Evolutionary conservation across 2,888 invertebrate genomes (phyloP).

Genomic region (Lacanobia wlatinum): DNA sequence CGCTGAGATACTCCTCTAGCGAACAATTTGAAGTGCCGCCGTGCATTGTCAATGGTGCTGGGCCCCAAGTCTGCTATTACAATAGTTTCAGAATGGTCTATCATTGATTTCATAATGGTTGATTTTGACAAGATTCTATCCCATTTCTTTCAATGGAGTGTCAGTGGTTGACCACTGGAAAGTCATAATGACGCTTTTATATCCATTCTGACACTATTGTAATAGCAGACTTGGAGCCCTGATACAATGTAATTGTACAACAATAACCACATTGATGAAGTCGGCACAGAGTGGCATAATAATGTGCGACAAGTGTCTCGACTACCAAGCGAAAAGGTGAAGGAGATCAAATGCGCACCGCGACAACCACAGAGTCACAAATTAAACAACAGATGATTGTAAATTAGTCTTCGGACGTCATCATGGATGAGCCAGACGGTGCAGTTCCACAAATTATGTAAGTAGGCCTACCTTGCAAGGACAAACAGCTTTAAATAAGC

Average conservation of each 20-base stretch:
- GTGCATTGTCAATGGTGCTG: background rate
- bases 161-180: no score
- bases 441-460: background rate
- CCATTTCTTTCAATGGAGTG: no score
- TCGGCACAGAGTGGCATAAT: background rate
- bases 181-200: no score
- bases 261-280: background rate
- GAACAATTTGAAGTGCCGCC: background rate
- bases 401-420: background rate
- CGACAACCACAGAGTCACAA: background rate
- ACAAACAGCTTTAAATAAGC: background rate
- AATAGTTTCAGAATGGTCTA: no score
- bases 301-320: constrained; percentile 7
- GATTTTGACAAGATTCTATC: no score
- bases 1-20: background rate
- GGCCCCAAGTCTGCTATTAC: no score
- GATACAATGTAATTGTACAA: no score
- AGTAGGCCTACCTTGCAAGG: background rate
- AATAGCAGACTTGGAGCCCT: no score
- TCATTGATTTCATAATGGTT: no score
- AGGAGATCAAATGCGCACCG: background rate
- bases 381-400: background rate
- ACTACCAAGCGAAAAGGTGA: background rate
- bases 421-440: background rate
- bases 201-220: no score